Evolutionary conservation across 1,140 invertebrate genomes (phyloP), one percentile per base, ranked within the genome.

Genomic region (Trichonephila clavata): DNA sequence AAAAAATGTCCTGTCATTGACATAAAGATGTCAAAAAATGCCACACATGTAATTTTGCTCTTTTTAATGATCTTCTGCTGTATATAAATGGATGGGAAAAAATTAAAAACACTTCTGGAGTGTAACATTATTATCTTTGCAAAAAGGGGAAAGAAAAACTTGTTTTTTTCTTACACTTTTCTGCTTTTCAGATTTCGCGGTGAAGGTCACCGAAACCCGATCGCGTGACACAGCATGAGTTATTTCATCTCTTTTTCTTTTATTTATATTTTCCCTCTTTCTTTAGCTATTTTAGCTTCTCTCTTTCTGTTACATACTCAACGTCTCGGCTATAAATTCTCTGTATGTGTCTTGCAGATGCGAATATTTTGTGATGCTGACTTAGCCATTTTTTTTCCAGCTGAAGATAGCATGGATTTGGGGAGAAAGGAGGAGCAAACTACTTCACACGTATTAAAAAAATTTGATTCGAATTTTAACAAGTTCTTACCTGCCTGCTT

Each of bases 171-270:
- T 80, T 63, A 39, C 20, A 27, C 50, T 18, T 81, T 91, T 91
- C 60, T 83, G 68, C 18, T 91, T 91, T 83, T 91, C 77, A 61
- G 89, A 83, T 61, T 81, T 32, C 24, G 24, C 77, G 83, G 80
- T 59, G 89, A 91, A 91, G 89, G 89, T 91, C 89, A 91, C 77
- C 13, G 89, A 91, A 91, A 91, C 24, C n/a, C 60, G 89, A 91
- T 91, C 89, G 89, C 89, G 77, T 83, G 89, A 91, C 32, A 89
- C 43, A 80, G 71, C 50, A 39, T 43, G 43, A 90, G 50, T 57
- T 60, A 32, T 77, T 90, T 80, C 65, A 50, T 80, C 63, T 68
- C 24, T 68, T 90, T 68, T 90, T 32, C 18, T 27, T 27, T 27
- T 24, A 32, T n/a, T 60, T 60, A 18, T 61, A 50, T 83, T 50